phyloP scores from a whole-genome alignment of 1,140 invertebrate genomes.

The Mercenaria mercenaria region DNA sequence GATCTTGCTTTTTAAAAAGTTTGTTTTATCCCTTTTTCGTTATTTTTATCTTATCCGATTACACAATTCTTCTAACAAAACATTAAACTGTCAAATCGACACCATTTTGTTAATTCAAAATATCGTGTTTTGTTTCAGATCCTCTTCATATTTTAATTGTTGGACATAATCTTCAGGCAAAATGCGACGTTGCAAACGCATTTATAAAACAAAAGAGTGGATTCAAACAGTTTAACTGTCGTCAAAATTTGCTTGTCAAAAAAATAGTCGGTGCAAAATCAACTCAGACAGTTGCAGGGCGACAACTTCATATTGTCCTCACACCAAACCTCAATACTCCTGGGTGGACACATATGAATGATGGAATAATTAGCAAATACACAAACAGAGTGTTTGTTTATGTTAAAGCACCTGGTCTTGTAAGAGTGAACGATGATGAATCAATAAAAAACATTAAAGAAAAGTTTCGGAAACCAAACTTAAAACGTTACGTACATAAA shows the following conservation, averaged over 20 bases:
- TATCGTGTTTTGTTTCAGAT: background rate
- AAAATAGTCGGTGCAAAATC: background rate
- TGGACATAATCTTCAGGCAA: background rate
- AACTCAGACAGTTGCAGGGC: background rate
- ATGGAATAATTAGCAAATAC: background rate
- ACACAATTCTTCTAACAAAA: too few relatives aligned
- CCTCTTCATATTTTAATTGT: background rate
- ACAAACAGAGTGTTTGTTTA: background rate
- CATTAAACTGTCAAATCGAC: too few relatives aligned
- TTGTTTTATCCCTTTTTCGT: too few relatives aligned
- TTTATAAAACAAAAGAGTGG: background rate
- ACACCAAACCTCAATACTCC: conserved; percentile 6
- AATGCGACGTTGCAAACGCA: background rate
- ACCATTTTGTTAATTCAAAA: too few relatives aligned
- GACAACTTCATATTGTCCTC: background rate
- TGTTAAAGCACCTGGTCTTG: background rate
- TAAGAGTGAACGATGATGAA: background rate
- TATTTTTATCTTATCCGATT: too few relatives aligned
- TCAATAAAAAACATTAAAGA: background rate
- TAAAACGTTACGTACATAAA: background rate
- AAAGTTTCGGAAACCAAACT: background rate
- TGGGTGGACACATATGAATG: background rate
- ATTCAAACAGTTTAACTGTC: background rate
- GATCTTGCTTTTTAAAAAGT: too few relatives aligned
- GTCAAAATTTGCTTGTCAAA: background rate